Base-by-base conservation (phyloP, 2,797 vertebrate genomes). In the Diplodus sargus region DNA sequence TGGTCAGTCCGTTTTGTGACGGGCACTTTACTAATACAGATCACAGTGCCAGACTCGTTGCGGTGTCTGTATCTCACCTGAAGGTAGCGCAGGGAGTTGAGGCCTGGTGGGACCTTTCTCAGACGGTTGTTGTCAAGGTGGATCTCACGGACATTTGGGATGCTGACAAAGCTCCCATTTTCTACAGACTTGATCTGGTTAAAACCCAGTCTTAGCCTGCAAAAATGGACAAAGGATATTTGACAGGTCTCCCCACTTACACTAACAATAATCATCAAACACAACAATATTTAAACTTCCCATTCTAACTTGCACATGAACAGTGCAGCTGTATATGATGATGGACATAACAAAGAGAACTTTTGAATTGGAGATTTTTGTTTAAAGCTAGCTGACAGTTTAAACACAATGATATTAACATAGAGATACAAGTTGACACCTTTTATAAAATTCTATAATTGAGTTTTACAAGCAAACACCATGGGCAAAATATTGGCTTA, bases 151-250 rank as follows among this genome's bases (percentile, higher is more conserved):
- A 99, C 43, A 39, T 92, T 96, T 23, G 97, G 96, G 78, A 96
- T 95, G 83, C 87, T 96, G 76, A 92, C 93, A 17, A 99, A 92
- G 79, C 95, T 99, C 87, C 98, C 97, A 2, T 99, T 99, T 94
- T 99, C 98, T 28, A 99, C 96, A 28, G 87, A 97, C 89, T 96
- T 97, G 85, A 99, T 98, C 93, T 95, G 97, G 90, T 99, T 99
- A 83, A 97, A 98, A 66, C 95, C 96, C 39, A 99, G 93, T 52
- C 97, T 96, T 82, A 99, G 84, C 85, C 98, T 99, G 93, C 64
- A 92, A 91, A 90, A 25, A 82, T 11, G 6, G 82, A 1, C 10
- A 60, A 57, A 49, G 52, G 3, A 56, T 10, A 13, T 17, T 77
- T 60, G 8, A 70, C 22, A 43, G 7, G 1, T 10, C 6, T 54